Evolutionary conservation across 2,797 vertebrate species (phyloP), one percentile per base, ranked within the genome.

Genomic region (Apodemus agrarius): DNA sequence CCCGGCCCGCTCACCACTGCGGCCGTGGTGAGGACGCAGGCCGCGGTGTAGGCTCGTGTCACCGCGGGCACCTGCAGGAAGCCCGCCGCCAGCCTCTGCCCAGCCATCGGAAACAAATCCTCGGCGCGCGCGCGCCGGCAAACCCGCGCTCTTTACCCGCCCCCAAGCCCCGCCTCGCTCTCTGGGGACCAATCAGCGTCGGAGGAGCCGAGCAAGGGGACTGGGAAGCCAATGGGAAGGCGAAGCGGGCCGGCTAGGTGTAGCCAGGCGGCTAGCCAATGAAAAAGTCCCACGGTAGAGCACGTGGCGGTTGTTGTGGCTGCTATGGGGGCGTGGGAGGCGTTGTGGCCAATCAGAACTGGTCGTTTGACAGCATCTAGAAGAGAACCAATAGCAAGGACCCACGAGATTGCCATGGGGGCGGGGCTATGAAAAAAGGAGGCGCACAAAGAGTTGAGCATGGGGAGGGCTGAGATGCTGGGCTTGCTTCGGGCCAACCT

Each of bases 11-110:
- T 98, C 91, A 98, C 98, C 98, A 98, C 98, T 3, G 98, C 98
- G 1, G 98, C 98, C 2, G 99, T 99, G 85, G 99, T 99, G 94
- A 99, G 97, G 63, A 99, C 97, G 82, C 99, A 99, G 96, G 99
- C 98, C 17, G 98, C 97, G 46, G 98, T 99, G 96, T 99, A 99
- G 4, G 98, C 97, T 11, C 98, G 98, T 63, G 99, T 99, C 85
- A 99, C 99, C n/a, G 98, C 97, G 4, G 99, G 99, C 97, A 98
- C 98, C 97, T 98, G 98, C 95, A 98, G 95, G 93, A 98, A 98
- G 95, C 98, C 98, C 54, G 98, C 95, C 34, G 97, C 93, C 85
- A 98, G 83, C 11, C 98, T 98, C 94, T 93, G 98, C 89, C 98
- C 98, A 10, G 98, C 98, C 98, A 98, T 98, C 4, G 94, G 92